Evolutionary conservation across 2,888 invertebrate genomes (phyloP), one percentile per base, ranked within the genome.

Genomic region (Norana najaformis): DNA sequence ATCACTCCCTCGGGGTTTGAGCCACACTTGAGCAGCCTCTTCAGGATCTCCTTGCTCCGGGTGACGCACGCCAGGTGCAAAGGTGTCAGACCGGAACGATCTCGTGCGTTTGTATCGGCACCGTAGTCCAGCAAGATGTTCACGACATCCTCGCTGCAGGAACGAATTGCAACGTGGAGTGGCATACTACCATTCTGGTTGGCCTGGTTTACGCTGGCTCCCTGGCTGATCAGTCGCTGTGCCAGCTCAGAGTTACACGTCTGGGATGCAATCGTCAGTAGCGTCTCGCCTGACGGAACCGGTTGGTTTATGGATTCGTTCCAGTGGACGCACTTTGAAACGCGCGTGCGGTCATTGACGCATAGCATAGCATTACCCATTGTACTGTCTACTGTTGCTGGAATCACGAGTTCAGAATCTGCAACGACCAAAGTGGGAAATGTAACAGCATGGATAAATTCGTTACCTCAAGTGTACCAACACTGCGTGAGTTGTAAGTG

Each of bases 211-310:
- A 91, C 89, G 23, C 38, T 83, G 69, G 91, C 91, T 23, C 91
- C 91, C 88, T 90, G 89, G 23, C 37, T 37, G 38, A 91, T 89
- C 30, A 91, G 89, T 23, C 88, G 89, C 38, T 53, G 89, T 20
- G 88, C 90, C 88, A 91, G 47, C n/a, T 90, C 88, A 23, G 36
- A 41, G 83, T 83, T 41, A 30, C 89, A 89, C 20, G 41, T 83
- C 35, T 89, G 89, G 16, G 85, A 53, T n/a, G 91, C 91, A 30
- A 91, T 91, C n/a, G 91, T 91, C 82, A 91, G 82, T 5, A 91
- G 69, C 11, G 91, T 91, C 89, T 91, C 91, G 18, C 91, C 91
- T n/a, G 90, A 90, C n/a, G 91, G 91, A 16, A 91, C 91, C n/a
- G 90, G 35, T 36, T 83, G 35, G 89, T 91, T 91, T 20, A 91